Percentiles rank a stretch among this genome's conserved stretches.
phyloP scores from a whole-genome alignment of 1,140 invertebrate species.

The Fopius arisanus region DNA sequence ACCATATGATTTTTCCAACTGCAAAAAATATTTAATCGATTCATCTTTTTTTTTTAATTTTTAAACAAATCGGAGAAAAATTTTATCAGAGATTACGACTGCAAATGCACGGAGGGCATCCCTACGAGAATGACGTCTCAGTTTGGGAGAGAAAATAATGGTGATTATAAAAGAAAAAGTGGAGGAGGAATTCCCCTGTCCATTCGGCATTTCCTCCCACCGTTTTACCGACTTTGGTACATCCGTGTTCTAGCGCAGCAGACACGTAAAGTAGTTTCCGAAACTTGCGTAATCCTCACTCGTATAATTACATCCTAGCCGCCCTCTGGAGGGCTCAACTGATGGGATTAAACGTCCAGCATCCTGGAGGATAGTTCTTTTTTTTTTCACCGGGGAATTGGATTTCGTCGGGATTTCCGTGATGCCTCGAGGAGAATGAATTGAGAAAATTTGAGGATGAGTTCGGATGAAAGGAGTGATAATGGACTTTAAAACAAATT shows the following conservation, averaged over 20 bases:
- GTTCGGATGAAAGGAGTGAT: too few species aligned
- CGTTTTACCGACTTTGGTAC: constrained; percentile 3
- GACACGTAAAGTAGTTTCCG: constrained; percentile 14
- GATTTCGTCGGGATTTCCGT: not conserved
- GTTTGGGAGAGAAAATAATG: too few species aligned
- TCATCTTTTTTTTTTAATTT: too few species aligned
- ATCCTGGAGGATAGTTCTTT: not conserved
- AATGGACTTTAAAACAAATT: too few species aligned
- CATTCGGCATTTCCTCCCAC: not conserved
- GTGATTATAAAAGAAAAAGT: too few species aligned
- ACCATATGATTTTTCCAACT: too few species aligned
- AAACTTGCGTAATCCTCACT: constrained; percentile 23
- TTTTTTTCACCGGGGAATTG: not conserved
- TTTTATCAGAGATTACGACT: too few species aligned
- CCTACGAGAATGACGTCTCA: too few species aligned
- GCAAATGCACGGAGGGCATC: too few species aligned
- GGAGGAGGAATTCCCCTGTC: not conserved
- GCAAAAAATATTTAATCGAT: too few species aligned
- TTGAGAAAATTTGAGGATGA: not conserved
- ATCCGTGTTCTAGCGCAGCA: not conserved
- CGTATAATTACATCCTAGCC: constrained; percentile 9
- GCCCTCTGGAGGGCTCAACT: not conserved
- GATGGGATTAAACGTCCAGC: constrained; percentile 1
- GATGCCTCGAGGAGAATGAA: not conserved
- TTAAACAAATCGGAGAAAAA: too few species aligned